phyloP scores from a whole-genome alignment of 2,888 invertebrate genomes.

The Tipula unca region DNA sequence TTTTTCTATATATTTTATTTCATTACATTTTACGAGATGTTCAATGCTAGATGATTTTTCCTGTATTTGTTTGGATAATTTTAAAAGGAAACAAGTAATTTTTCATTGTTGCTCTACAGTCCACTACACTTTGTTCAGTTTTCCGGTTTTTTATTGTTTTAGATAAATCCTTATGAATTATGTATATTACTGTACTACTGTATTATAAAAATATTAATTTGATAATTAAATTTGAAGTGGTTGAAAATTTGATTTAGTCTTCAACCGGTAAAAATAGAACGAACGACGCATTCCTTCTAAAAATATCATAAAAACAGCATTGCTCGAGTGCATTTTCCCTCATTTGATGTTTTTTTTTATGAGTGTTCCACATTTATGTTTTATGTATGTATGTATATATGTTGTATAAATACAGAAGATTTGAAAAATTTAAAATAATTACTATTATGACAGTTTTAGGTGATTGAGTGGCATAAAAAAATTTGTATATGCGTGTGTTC shows the following conservation, averaged over 20 bases:
- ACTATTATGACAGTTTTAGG: constrained; percentile 8
- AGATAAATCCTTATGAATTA: constrained; percentile 1
- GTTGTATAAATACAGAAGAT: not conserved
- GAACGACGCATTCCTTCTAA: not conserved
- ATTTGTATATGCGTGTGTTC: not conserved
- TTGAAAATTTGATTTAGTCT: not conserved
- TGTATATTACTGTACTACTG: not conserved
- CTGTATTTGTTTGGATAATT: not conserved
- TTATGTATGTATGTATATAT: not conserved
- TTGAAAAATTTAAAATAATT: not conserved
- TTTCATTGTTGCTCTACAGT: not conserved
- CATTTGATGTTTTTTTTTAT: not conserved
- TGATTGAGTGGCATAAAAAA: not conserved
- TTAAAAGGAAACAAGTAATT: not conserved
- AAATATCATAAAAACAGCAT: not conserved
- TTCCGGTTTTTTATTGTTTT: not conserved
- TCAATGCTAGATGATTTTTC: not conserved
- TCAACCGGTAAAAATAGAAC: not conserved
- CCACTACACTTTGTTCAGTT: not conserved
- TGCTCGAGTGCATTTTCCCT: not conserved
- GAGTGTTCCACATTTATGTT: not conserved
- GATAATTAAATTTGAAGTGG: not conserved
- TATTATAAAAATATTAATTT: not conserved
- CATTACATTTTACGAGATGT: not conserved
- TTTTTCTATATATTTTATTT: not conserved